Conservation (phyloP, 2,113 vertebrate genomes). For the human region DNA sequence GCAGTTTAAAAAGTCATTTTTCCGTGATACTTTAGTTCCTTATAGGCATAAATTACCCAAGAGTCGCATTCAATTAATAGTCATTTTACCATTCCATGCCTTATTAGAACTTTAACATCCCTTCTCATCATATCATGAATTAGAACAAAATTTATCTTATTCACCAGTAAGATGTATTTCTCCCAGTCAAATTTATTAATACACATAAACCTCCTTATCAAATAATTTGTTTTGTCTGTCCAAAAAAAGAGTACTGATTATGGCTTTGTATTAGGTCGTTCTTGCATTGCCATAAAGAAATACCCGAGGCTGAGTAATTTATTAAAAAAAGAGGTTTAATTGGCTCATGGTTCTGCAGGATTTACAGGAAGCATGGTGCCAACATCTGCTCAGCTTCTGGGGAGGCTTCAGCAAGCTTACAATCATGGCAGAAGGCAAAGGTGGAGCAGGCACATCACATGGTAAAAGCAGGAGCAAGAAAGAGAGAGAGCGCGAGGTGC, state of each 20-base stretch:
- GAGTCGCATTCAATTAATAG: slow-evolving; percentile 60
- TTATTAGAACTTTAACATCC: slow-evolving; percentile 55
- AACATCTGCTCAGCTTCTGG: no score
- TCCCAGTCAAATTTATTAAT: not conserved
- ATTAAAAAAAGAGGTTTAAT: no score
- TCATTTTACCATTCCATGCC: slow-evolving; percentile 47
- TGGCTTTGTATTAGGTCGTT: not conserved
- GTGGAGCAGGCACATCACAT: no score
- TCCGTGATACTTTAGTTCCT: slow-evolving; percentile 16
- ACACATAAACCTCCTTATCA: slow-evolving; percentile 31
- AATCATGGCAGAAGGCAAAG: no score
- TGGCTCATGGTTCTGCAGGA: no score
- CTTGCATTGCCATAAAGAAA: no score
- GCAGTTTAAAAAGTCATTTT: slow-evolving; percentile 39
- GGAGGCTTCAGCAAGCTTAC: no score
- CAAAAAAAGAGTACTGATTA: not conserved
- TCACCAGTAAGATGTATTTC: slow-evolving; percentile 36
- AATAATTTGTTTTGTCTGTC: slow-evolving; percentile 27
- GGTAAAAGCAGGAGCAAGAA: no score
- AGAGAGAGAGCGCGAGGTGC: no score
- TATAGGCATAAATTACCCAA: slow-evolving; percentile 52
- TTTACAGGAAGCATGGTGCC: no score
- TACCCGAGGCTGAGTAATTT: no score
- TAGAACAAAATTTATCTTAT: slow-evolving; percentile 55
- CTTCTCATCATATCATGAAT: slow-evolving; percentile 46